Evolutionary conservation across 1,140 invertebrate species (phyloP), one percentile per base, ranked within the genome.

Genomic region (Tetranychus urticae): DNA sequence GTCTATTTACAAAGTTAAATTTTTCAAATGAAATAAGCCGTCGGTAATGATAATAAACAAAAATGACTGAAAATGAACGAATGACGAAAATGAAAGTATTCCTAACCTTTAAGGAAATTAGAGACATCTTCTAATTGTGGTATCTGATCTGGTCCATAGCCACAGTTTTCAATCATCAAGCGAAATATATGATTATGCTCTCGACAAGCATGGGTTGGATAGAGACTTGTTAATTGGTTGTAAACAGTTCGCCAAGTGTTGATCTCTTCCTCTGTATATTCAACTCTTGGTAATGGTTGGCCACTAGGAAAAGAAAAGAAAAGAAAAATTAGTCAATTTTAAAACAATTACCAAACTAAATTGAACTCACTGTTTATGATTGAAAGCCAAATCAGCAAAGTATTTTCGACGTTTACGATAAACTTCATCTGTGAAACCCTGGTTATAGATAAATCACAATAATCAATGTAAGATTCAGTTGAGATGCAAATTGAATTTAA

Each of bases 111-210:
- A 35, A 99, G 73, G 72, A 93, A 98, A 10, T 76, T 75, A 63
- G 85, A 94, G 2, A 98, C 80, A 70, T 98, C 92, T 74, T 98
- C 83, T 14, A 98, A 76, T 70, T 99, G 94, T 2, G 94, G 94
- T 69, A 99, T 96, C 67, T 96, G 96, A 68, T 97, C 79, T 65
- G 81, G 87, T 72, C 87, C 80, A 69, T 97, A 99, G 52, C 91
- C 91, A 70, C 92, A 97, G 69, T 93, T 88, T 72, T 94, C 88
- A 12, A 88, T 87, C 34, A 99, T 74, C 63, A 90, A 82, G 0
- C 88, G 87, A 82, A 96, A 92, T 72, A 97, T 97, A 67, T 92
- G 84, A 66, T 97, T 74, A 70, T 92, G 97, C 72, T 98, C 91
- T 59, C 83, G 81, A 70, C 93, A 97, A 5, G 94, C 93, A 69